These are phyloP conservation scores for Stenodera caucasica DNA, from an alignment of 2,888 invertebrate genomes.

Conservation along the genomic window DNA sequence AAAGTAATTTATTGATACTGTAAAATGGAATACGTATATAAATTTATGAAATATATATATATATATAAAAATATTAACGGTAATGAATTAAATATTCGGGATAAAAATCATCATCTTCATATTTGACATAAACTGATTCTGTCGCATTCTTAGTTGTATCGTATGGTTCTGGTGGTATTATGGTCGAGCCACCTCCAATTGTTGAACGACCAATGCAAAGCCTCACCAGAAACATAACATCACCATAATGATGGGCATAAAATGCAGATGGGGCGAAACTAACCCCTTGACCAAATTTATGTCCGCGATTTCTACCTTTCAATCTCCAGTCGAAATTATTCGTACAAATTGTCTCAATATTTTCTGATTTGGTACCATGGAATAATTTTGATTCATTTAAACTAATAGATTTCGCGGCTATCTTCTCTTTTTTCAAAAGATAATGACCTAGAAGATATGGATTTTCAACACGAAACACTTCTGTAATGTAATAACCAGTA, in stretches of 20 bases:
- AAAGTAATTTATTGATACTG: background rate
- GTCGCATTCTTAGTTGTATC: slow-evolving; percentile 23
- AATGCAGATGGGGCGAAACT: slow-evolving; percentile 39
- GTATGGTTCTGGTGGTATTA: slow-evolving; percentile 18
- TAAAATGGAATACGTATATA: background rate
- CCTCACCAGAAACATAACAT: slow-evolving; percentile 29
- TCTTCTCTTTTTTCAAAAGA: slow-evolving; percentile 14
- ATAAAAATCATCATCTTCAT: slow-evolving; percentile 23
- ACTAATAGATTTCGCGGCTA: background rate
- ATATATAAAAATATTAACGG: too few species aligned
- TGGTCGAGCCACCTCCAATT: slow-evolving; percentile 9
- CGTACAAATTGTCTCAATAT: slow-evolving; percentile 36
- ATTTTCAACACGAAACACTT: slow-evolving; percentile 15
- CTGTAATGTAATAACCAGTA: background rate
- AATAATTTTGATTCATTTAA: slow-evolving; percentile 28
- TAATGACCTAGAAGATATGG: slow-evolving; percentile 13
- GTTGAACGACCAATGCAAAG: slow-evolving; percentile 20
- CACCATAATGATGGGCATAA: slow-evolving; percentile 40
- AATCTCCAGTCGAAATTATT: slow-evolving; percentile 46
- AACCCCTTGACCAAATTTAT: slow-evolving; percentile 44
- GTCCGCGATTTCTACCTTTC: slow-evolving; percentile 33
- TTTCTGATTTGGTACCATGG: slow-evolving; percentile 40
- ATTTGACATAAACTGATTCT: slow-evolving; percentile 26
- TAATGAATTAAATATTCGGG: slow-evolving; percentile 26
- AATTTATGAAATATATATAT: background rate